These are phyloP conservation scores for Apostichopus parvimensis DNA, from an alignment of 35 echinoderm and acorn worm genomes.

Conservation along the genomic window DNA sequence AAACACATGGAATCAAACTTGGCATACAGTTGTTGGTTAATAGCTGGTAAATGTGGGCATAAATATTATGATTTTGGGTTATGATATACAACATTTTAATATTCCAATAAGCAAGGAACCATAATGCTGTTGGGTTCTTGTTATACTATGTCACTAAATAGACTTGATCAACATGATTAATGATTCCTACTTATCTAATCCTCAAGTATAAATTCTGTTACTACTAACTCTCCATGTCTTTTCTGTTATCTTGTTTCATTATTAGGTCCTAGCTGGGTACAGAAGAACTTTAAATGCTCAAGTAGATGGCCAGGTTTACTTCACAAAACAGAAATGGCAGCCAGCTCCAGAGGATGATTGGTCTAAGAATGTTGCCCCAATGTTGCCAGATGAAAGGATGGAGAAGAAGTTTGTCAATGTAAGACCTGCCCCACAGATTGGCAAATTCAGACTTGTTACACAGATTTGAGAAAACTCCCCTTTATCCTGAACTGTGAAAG, in stretches of 20 bases:
- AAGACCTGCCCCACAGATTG: slow-evolving; percentile 51
- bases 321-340: slow-evolving; percentile 39
- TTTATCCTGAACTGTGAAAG: too few species aligned
- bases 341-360: slow-evolving; percentile 34
- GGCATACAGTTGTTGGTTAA: too few species aligned
- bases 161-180: too few species aligned
- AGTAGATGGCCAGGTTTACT: slow-evolving; percentile 53
- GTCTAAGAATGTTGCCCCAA: slow-evolving; percentile 45
- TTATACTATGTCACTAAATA: too few species aligned
- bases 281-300: slow-evolving; percentile 55
- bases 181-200: too few species aligned
- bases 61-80: too few species aligned
- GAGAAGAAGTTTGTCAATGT: slow-evolving; percentile 51
- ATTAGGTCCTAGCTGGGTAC: slow-evolving; percentile 42
- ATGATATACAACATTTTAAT: too few species aligned
- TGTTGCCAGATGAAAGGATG: slow-evolving; percentile 42
- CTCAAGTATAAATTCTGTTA: neutral
- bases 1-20: too few species aligned
- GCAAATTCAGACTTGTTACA: slow-evolving; percentile 56
- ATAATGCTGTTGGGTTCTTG: too few species aligned
- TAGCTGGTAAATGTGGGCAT: too few species aligned
- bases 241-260: neutral
- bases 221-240: neutral
- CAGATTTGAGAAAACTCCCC: slow-evolving; percentile 30
- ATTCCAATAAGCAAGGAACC: too few species aligned